A percentile compares a stretch with the other conserved stretches of the same genome.
These are phyloP conservation scores for Tokudaia muenninki DNA, from an alignment of 2,797 vertebrate species.

Conservation along the genomic window DNA sequence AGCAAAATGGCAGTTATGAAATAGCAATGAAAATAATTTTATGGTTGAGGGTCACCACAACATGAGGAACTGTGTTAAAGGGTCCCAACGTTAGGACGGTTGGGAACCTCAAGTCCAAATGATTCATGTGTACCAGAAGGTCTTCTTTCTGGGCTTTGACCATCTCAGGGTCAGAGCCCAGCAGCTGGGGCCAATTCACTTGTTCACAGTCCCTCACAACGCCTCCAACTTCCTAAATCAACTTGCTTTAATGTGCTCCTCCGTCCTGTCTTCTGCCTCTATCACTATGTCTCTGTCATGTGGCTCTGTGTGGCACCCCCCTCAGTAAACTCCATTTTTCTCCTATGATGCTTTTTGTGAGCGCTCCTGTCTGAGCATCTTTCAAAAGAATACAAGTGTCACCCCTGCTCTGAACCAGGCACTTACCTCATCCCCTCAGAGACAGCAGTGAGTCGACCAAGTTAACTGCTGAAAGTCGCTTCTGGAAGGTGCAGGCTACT, in stretches of 20 bases:
- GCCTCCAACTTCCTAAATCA: neutral
- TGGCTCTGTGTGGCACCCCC: neutral
- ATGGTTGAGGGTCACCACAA: neutral
- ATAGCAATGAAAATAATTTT: neutral
- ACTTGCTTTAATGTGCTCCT: neutral
- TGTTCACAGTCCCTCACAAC: neutral
- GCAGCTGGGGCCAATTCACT: neutral
- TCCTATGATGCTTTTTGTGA: neutral
- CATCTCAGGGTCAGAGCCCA: neutral
- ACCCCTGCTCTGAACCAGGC: neutral
- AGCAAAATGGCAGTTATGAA: neutral
- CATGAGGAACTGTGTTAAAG: neutral
- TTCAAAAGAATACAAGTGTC: neutral
- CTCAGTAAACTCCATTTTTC: neutral
- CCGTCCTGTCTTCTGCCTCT: neutral
- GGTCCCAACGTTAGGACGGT: neutral
- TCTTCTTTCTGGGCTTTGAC: neutral
- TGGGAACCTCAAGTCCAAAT: neutral
- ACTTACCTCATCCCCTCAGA: neutral
- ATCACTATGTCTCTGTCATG: neutral
- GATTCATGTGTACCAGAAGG: rapidly evolving
- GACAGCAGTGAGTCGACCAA: neutral
- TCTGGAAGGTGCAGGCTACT: neutral
- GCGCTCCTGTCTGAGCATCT: neutral
- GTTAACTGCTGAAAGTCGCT: neutral